Conservation (phyloP, 2,888 invertebrate species). For the Yponomeuta sedellus region DNA sequence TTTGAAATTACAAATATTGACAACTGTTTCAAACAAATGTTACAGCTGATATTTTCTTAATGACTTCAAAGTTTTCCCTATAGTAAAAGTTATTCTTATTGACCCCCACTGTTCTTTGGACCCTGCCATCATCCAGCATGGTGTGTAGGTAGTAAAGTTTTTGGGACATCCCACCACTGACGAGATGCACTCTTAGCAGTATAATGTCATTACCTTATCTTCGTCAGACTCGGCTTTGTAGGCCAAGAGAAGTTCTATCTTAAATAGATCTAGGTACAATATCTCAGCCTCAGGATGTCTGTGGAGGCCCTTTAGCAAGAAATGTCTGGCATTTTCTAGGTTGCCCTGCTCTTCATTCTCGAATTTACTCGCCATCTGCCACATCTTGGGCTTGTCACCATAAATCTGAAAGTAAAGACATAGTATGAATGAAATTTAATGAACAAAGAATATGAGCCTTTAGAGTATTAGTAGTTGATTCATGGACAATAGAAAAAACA, state of each 20-base stretch:
- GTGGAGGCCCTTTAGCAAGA: slow-evolving; percentile 85
- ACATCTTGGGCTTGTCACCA: slow-evolving; percentile 83
- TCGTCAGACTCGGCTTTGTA: slow-evolving; percentile 50
- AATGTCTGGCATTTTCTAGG: slow-evolving; percentile 80
- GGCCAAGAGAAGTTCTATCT: slow-evolving; percentile 50
- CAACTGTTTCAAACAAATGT: too few relatives aligned
- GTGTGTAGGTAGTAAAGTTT: too few relatives aligned
- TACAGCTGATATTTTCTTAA: too few relatives aligned
- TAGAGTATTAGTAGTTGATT: neutral
- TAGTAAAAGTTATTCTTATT: too few relatives aligned
- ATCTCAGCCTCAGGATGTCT: slow-evolving; percentile 81
- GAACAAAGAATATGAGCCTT: neutral
- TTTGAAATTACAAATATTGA: too few relatives aligned
- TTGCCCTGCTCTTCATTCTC: slow-evolving; percentile 83
- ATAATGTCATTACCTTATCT: slow-evolving; percentile 41
- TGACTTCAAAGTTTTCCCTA: too few relatives aligned
- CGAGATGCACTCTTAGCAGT: neutral
- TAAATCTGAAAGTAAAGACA: slow-evolving; percentile 74
- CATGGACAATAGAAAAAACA: neutral
- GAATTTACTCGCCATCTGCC: slow-evolving; percentile 88
- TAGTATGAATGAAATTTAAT: neutral
- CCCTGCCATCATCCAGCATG: too few relatives aligned
- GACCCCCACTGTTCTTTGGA: too few relatives aligned
- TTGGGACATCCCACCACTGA: neutral
- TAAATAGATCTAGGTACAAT: slow-evolving; percentile 80